Conservation (phyloP, 2,797 vertebrate species). For the Acrocephalus scirpaceus region DNA sequence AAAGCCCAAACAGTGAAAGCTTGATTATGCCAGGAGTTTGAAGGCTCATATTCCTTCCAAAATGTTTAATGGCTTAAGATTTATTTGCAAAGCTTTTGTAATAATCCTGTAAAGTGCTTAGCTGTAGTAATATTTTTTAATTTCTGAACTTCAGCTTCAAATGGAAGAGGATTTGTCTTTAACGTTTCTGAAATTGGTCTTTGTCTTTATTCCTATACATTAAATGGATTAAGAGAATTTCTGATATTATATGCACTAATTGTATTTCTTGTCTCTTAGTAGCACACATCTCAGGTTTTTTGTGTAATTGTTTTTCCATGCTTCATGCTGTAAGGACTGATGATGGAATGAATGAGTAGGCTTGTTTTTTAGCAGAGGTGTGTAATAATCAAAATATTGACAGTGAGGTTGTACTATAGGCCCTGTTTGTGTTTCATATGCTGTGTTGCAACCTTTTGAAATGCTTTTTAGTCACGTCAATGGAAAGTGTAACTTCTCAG, state of each 20-base stretch:
- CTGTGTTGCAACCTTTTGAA: not conserved
- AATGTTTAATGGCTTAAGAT: slow-evolving; percentile 3
- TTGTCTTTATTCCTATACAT: not conserved
- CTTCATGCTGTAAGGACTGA: not conserved
- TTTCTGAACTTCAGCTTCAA: not conserved
- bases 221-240: not conserved
- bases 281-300: not conserved
- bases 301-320: not conserved
- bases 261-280: not conserved
- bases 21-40: not conserved
- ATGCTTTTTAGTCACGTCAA: not conserved
- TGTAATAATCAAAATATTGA: not conserved
- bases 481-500: not conserved
- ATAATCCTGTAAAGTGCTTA: slow-evolving; percentile 28
- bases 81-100: slow-evolving; percentile 30
- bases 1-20: not conserved
- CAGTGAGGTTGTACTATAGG: not conserved
- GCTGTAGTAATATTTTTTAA: not conserved
- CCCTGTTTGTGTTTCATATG: not conserved
- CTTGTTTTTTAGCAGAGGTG: not conserved
- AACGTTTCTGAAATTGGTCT: not conserved
- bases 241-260: not conserved
- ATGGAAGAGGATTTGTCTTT: not conserved
- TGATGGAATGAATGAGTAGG: not conserved
- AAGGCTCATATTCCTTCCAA: not conserved